phyloP scores from a whole-genome alignment of 2,113 vertebrate species.

The Polypterus bichir region DNA sequence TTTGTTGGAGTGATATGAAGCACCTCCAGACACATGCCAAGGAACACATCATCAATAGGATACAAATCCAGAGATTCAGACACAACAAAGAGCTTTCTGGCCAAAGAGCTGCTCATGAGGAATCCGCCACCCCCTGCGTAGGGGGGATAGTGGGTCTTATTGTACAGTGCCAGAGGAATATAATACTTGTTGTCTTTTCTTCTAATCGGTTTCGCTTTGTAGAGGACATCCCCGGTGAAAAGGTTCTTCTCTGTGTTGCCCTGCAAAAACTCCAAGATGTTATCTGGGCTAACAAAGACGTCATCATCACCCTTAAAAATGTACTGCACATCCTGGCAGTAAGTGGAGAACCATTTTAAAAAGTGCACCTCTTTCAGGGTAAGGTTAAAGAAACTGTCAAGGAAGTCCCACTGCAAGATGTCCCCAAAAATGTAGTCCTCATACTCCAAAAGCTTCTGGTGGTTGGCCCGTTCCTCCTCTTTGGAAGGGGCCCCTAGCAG shows the following conservation, averaged over 20 bases:
- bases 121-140: constrained; percentile 91
- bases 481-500: constrained; percentile 70
- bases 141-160: constrained; percentile 71
- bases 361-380: constrained; percentile 94
- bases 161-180: constrained; percentile 66
- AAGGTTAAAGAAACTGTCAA: constrained; percentile 93
- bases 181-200: constrained; percentile 89
- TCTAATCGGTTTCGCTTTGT: constrained; percentile 75
- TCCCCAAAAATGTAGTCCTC: constrained; percentile 80
- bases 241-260: constrained; percentile 46
- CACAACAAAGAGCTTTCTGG: constrained; percentile 53
- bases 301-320: constrained; percentile 91
- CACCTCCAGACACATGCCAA: constrained; percentile 89
- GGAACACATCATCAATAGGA: constrained; percentile 87
- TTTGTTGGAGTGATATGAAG: constrained; percentile 63
- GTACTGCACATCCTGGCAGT: constrained; percentile 60
- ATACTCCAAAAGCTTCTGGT: constrained; percentile 86
- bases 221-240: constrained; percentile 77
- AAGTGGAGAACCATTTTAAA: constrained; percentile 83
- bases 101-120: constrained; percentile 69
- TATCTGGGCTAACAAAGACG: constrained; percentile 74
- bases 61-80: constrained; percentile 73
- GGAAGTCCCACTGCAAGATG: constrained; percentile 91
- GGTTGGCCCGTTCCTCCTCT: constrained; percentile 64
- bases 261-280: constrained; percentile 79